Percentiles rank a stretch among this genome's conserved stretches.
Conservation (phyloP, 2,797 vertebrate genomes). For the Poeciliopsis gracilis region DNA sequence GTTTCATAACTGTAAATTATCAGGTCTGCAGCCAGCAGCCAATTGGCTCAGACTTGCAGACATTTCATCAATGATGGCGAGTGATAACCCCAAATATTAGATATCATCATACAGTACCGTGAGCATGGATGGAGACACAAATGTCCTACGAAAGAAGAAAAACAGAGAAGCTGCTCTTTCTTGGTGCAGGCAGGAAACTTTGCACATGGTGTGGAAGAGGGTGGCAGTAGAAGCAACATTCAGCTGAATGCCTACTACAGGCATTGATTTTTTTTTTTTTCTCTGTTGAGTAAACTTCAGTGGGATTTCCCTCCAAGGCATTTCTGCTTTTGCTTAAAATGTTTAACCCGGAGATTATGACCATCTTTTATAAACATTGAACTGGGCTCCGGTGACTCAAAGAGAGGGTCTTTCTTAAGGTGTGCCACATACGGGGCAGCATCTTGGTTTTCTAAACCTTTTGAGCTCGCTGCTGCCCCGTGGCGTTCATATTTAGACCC, state of each 20-base stretch:
- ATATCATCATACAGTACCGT: neutral
- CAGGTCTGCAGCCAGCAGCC: slow-evolving; percentile 2
- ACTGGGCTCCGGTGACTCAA: neutral
- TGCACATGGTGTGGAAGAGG: neutral
- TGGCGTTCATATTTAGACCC: neutral
- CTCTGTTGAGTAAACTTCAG: neutral
- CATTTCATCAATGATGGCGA: slow-evolving; percentile 1
- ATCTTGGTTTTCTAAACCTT: neutral
- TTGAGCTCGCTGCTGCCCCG: neutral
- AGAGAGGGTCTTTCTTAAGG: neutral
- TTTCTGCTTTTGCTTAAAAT: slow-evolving; percentile 10
- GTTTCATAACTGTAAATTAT: slow-evolving; percentile 3
- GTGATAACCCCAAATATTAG: neutral
- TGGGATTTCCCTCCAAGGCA: neutral
- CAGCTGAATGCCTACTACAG: neutral
- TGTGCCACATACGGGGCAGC: neutral
- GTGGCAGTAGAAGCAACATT: neutral
- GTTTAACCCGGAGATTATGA: slow-evolving; percentile 1
- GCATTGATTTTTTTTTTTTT: neutral
- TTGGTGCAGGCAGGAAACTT: neutral
- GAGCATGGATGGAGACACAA: neutral
- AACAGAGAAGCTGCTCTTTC: neutral
- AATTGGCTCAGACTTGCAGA: slow-evolving; percentile 10
- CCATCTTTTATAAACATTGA: neutral
- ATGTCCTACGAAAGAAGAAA: neutral